Base-by-base conservation (phyloP, 2,113 vertebrate genomes). In the Antechinus flavipes region DNA sequence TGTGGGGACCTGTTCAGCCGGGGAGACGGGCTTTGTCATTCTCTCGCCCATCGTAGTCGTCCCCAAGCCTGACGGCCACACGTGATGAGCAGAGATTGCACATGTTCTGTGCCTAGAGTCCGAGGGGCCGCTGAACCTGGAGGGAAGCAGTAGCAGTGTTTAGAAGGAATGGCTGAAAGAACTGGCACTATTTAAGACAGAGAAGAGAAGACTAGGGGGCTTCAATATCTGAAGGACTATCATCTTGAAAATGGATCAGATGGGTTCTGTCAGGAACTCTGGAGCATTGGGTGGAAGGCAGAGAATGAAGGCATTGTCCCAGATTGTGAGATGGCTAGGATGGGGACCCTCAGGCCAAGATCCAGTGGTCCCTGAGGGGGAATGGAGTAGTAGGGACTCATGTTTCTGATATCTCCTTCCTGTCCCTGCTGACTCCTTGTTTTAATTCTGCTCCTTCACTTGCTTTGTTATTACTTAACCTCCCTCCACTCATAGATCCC, bases 41-140 rank as follows among this genome's bases (percentile, higher is more conserved):
- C 68, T 76, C 61, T n/a, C 2, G 16, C 16, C 35, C 35, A n/a
- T 6, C 16, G 19, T 3, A 16, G 58, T 35, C 0, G 8, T 14
- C 27, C 30, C 35, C 27, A 3, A 14, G 61, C 61, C 10, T 35
- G 30, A 14, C 11, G 35, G 61, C 10, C 56, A 35, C 10, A 35
- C 1, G 11, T 19, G 35, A 19, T 0, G 0, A 22, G 5, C 2
- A 3, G 30, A 35, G 35, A 76, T 19, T 6, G 68, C 16, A n/a
- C 68, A 14, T 19, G 0, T n/a, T 76, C 14, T 19, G 26, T 76
- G 35, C n/a, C 61, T 11, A 14, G 27, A 68, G 35, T 8, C 3
- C 19, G 35, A 22, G 16, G 16, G 68, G 35, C 61, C 12, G 3
- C 58, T 30, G 30, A 9, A 58, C 30, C 8, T 58, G 26, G 56